Evolutionary conservation across 2,113 vertebrate species (phyloP), one percentile per base, ranked within the genome.

Genomic region (Mesoclemmys tuberculata): DNA sequence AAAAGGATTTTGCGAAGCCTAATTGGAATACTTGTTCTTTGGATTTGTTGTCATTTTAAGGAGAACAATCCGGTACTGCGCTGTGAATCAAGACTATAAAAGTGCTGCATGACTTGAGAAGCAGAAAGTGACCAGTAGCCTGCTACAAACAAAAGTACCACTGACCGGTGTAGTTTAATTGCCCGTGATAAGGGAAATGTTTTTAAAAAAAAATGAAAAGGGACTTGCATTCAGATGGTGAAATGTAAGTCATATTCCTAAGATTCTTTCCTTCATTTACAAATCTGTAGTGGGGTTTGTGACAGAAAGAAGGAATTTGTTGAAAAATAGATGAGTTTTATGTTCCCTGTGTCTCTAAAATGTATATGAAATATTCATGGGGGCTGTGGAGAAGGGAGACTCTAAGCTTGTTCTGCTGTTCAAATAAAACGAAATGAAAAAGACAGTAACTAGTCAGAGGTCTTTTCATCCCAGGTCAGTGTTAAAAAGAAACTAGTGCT

Each of bases 281-380:
- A 82, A 92, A 88, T 38, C 78, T 80, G 38, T 58, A 81, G 74
- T 78, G 49, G 75, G n/a, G 26, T 77, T 77, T 77, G 24, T 77
- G 41, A 44, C 41, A 27, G 41, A 77, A 77, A 24, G 11, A 44
- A 46, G 74, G 78, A 75, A 88, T 94, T 96, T 92, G 81, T 95
- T 96, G 94, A 95, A 95, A 90, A 94, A 90, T 48, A 78, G 89
- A 95, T 95, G 88, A 86, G 80, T 94, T 90, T 79, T 90, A 75
- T 61, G 84, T 88, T 96, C 96, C 82, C 75, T 27, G 7, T 78
- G 90, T 96, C 87, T 44, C 49, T 83, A 68, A 96, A 96, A 96
- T 95, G 94, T 95, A 85, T 90, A 96, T 97, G 89, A 97, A 97
- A 96, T 96, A 97, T 97, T 97, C 95, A 97, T 96, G 58, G 85